Conservation (phyloP, 1,140 invertebrate genomes). For the Drosophila pallidifrons region DNA sequence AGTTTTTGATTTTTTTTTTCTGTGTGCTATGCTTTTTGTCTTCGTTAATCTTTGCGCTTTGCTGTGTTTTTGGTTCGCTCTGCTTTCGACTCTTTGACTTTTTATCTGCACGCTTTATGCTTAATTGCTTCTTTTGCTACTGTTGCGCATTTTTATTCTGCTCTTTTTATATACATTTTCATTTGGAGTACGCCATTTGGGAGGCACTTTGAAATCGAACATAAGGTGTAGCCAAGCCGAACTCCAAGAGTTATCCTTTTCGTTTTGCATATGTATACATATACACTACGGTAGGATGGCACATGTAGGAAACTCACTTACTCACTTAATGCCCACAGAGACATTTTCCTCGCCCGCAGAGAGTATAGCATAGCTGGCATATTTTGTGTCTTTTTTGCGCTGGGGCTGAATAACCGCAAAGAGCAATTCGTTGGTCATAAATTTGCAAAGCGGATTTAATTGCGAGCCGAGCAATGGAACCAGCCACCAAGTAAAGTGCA, state of each 20-base stretch:
- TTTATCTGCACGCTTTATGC: constrained; percentile 61
- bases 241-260: constrained; percentile 8
- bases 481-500: constrained; percentile 43
- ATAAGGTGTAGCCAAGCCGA: constrained; percentile 40
- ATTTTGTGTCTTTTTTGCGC: constrained; percentile 44
- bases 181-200: constrained; percentile 21
- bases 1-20: not conserved
- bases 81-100: constrained; percentile 53
- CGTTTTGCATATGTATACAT: constrained; percentile 30
- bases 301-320: constrained; percentile 36
- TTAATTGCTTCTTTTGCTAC: constrained; percentile 61
- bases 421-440: constrained; percentile 68
- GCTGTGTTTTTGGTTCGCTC: constrained; percentile 33
- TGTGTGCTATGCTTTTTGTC: constrained; percentile 3
- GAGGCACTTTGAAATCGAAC: constrained; percentile 59
- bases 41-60: constrained; percentile 46
- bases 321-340: constrained; percentile 21
- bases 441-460: constrained; percentile 65
- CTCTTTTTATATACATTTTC: constrained; percentile 34
- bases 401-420: constrained; percentile 53
- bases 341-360: constrained; percentile 1
- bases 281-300: constrained; percentile 1
- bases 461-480: constrained; percentile 40
- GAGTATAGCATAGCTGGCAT: constrained; percentile 33
- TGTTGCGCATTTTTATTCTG: constrained; percentile 26